These are phyloP conservation scores for Melanostoma scalare DNA, from an alignment of 2,888 invertebrate genomes.

Conservation along the genomic window DNA sequence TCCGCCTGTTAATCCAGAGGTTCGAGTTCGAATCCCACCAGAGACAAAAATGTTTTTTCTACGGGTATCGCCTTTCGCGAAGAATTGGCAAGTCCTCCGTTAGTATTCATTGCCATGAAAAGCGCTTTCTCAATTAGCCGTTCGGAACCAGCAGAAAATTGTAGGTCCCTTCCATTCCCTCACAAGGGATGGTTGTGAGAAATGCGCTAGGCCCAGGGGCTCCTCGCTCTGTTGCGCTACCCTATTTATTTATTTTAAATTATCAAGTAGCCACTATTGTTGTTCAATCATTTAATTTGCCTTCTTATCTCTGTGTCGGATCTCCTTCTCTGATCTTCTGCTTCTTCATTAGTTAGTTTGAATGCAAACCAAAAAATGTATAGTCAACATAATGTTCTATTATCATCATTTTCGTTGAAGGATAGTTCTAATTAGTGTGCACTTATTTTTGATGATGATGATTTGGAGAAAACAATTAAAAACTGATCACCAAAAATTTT, in stretches of 20 bases:
- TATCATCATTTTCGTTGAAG: constrained; percentile 4
- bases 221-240: no score
- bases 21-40: no score
- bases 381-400: neutral
- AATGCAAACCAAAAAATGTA: neutral
- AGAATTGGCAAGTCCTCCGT: no score
- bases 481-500: constrained; percentile 44
- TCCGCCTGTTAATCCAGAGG: no score
- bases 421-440: neutral
- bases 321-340: constrained; percentile 2
- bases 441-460: neutral
- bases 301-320: constrained; percentile 34
- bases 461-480: constrained; percentile 31
- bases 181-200: no score
- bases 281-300: constrained; percentile 68
- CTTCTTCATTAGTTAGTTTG: neutral
- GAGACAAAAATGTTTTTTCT: no score
- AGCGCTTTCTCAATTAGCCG: no score
- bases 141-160: no score
- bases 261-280: constrained; percentile 67
- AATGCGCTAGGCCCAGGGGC: no score
- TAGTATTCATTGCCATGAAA: no score
- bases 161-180: no score
- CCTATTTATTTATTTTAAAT: constrained; percentile 68
- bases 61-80: no score